Evolutionary conservation across 2,888 invertebrate genomes (phyloP).

Genomic region (Heliconius cydno): DNA sequence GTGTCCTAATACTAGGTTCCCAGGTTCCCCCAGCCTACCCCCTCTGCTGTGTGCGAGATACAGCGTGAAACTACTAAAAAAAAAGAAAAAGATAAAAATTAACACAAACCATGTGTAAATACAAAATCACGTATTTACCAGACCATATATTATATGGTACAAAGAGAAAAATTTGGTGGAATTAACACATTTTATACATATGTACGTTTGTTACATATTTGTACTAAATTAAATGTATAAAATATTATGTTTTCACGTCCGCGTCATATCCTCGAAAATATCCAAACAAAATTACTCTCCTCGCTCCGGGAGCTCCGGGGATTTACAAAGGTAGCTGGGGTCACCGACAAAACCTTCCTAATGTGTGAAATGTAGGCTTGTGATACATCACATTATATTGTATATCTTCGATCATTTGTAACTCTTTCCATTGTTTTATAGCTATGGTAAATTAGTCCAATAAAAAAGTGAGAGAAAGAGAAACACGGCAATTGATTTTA

Average conservation of each 20-base stretch:
- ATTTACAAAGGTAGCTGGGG: slow-evolving; percentile 18
- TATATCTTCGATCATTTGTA: too few species aligned
- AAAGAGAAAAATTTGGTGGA: not conserved
- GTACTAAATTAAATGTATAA: slow-evolving; percentile 20
- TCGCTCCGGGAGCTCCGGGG: slow-evolving; percentile 17
- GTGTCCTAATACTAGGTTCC: too few species aligned
- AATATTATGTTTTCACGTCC: slow-evolving; percentile 19
- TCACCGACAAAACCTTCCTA: not conserved
- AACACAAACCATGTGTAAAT: not conserved
- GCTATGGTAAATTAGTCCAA: too few species aligned
- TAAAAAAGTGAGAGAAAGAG: too few species aligned
- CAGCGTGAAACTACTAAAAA: not conserved
- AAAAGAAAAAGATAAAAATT: not conserved
- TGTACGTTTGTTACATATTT: not conserved
- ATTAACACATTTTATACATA: not conserved
- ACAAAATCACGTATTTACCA: not conserved
- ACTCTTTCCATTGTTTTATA: too few species aligned
- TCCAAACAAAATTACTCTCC: slow-evolving; percentile 19
- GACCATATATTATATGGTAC: not conserved
- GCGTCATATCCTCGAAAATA: slow-evolving; percentile 11
- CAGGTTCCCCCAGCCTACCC: not conserved
- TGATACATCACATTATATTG: not conserved
- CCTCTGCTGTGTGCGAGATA: not conserved
- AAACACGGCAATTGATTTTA: too few species aligned
- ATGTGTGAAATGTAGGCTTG: not conserved